These are phyloP conservation scores for Eulemur albifrons DNA, from an alignment of 2,797 vertebrate genomes.

Conservation along the genomic window DNA sequence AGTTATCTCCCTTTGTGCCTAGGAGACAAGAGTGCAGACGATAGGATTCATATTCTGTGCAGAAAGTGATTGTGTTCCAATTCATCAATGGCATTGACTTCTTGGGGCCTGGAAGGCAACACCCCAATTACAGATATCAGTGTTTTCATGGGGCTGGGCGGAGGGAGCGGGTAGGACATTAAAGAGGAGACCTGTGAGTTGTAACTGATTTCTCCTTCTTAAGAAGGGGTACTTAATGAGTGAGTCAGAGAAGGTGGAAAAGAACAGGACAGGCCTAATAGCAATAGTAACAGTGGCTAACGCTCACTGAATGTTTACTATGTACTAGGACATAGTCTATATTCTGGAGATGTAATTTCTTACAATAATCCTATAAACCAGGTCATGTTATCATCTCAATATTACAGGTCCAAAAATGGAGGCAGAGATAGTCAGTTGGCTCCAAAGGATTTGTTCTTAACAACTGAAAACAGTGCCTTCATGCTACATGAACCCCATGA, in stretches of 20 bases:
- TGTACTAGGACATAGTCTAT: neutral
- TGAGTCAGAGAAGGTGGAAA: neutral
- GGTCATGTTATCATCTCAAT: neutral
- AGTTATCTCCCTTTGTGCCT: neutral
- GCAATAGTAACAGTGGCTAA: neutral
- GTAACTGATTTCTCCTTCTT: neutral
- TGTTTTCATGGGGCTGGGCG: neutral
- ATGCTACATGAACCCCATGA: neutral
- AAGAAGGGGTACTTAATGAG: neutral
- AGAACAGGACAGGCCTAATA: neutral
- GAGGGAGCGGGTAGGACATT: fast-evolving
- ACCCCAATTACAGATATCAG: neutral
- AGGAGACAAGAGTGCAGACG: neutral
- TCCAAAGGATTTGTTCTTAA: neutral
- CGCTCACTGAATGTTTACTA: neutral
- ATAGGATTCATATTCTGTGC: neutral
- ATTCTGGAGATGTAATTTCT: neutral
- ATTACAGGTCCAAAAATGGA: neutral
- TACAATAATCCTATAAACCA: neutral
- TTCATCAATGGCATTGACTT: neutral
- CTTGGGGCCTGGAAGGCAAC: fast-evolving
- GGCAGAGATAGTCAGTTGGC: neutral
- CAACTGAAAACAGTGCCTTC: neutral
- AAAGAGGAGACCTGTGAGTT: neutral
- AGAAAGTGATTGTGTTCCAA: fast-evolving